Conservation (phyloP, 2,113 vertebrate genomes). For the Rostratula benghalensis region DNA sequence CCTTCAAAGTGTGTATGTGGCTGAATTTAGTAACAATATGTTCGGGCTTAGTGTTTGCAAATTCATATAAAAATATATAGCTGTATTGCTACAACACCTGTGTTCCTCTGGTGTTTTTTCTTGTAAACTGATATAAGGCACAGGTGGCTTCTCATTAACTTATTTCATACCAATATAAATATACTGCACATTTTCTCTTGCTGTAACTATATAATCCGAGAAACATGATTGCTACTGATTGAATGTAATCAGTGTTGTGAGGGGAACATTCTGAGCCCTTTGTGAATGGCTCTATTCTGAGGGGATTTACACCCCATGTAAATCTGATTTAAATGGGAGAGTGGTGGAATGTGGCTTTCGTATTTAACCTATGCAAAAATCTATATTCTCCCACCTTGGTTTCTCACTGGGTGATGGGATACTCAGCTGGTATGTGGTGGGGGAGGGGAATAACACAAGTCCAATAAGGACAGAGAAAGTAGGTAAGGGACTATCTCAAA, state of each 20-base stretch:
- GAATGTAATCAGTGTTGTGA: constrained; percentile 65
- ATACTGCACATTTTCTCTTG: constrained; percentile 47
- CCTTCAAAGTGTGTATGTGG: background rate
- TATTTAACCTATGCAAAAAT: constrained; percentile 68
- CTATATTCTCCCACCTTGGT: constrained; percentile 50
- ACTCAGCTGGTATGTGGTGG: background rate
- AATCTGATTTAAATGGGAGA: constrained; percentile 71
- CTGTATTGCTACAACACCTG: constrained; percentile 61
- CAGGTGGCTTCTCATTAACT: constrained; percentile 74
- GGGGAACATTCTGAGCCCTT: constrained; percentile 49
- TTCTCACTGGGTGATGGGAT: constrained; percentile 46
- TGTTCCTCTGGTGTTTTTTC: constrained; percentile 7
- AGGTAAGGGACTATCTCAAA: constrained; percentile 53
- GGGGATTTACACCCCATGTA: constrained; percentile 67
- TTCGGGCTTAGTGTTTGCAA: constrained; percentile 60
- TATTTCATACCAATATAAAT: constrained; percentile 76
- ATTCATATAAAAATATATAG: constrained; percentile 34
- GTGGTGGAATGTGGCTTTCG: constrained; percentile 61
- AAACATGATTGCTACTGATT: constrained; percentile 67
- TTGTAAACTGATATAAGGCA: constrained; percentile 50
- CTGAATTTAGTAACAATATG: constrained; percentile 49
- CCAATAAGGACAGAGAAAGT: constrained; percentile 26
- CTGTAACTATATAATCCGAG: constrained; percentile 64
- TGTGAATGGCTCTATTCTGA: constrained; percentile 59
- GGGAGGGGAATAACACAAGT: constrained; percentile 37